A percentile compares a stretch with the other conserved stretches of the same genome.
Evolutionary conservation across 2,797 vertebrate genomes (phyloP).

Genomic region (Oreortyx pictus): DNA sequence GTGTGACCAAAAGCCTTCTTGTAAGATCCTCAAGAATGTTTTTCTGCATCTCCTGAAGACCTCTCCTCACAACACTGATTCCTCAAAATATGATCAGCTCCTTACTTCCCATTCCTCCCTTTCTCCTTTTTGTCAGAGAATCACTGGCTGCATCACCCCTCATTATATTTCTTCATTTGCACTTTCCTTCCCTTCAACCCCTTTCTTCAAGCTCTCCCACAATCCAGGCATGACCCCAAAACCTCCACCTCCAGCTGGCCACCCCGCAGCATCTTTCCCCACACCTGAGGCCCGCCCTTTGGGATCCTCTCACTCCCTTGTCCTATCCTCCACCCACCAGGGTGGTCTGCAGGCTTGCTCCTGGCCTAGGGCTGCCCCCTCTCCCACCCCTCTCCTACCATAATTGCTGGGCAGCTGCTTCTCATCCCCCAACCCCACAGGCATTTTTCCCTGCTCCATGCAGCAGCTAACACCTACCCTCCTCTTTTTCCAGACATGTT

Average conservation of each 20-base stretch:
- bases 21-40: not conserved
- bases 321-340: not conserved
- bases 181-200: not conserved
- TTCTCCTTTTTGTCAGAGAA: not conserved
- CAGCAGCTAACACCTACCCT: not conserved
- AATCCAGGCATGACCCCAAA: not conserved
- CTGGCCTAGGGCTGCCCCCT: not conserved
- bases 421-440: rapidly evolving
- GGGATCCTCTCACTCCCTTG: not conserved
- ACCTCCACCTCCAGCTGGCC: not conserved
- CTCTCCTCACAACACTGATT: not conserved
- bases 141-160: not conserved
- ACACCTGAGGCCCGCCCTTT: not conserved
- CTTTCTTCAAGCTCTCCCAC: not conserved
- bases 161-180: not conserved
- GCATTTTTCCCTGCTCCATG: not conserved
- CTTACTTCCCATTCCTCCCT: not conserved
- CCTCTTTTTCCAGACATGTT: not conserved
- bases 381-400: not conserved
- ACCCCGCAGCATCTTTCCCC: not conserved
- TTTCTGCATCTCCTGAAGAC: not conserved
- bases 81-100: not conserved
- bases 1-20: not conserved
- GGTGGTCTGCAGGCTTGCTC: not conserved
- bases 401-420: not conserved